Conservation (phyloP, 2,797 vertebrate species). For the Megalops cyprinoides region DNA sequence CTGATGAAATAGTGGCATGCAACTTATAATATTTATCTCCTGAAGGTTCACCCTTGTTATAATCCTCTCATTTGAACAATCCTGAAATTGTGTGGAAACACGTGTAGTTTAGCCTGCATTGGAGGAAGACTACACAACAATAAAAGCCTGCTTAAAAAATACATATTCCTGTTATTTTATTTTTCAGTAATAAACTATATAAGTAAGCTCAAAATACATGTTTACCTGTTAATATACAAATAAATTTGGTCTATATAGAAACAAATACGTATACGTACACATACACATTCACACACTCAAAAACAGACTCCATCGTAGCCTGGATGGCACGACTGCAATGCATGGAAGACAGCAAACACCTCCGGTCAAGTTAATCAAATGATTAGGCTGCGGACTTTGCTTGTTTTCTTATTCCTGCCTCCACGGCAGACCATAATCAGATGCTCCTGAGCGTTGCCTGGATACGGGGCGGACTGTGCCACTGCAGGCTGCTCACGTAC, state of each 20-base stretch:
- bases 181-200: not conserved
- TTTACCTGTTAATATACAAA: not conserved
- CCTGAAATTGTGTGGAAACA: too few species aligned
- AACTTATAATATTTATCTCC: too few species aligned
- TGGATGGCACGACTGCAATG: not conserved
- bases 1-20: too few species aligned
- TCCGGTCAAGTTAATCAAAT: not conserved
- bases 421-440: constrained; percentile 18
- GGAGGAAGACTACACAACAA: too few species aligned
- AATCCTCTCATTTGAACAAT: too few species aligned
- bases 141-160: too few species aligned
- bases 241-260: too few species aligned
- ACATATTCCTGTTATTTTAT: too few species aligned
- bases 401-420: constrained; percentile 12
- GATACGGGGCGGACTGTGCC: constrained; percentile 19
- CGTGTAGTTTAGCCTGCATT: too few species aligned
- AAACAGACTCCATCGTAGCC: not conserved
- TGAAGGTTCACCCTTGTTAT: too few species aligned
- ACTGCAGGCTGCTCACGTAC: constrained; percentile 20
- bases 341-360: not conserved
- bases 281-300: too few species aligned
- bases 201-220: not conserved
- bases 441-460: constrained; percentile 26
- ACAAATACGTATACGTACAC: too few species aligned
- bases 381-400: constrained; percentile 21